A percentile compares a stretch with the other conserved stretches of the same genome.
Evolutionary conservation across 1,140 invertebrate species (phyloP).

Genomic region (Mya arenaria): DNA sequence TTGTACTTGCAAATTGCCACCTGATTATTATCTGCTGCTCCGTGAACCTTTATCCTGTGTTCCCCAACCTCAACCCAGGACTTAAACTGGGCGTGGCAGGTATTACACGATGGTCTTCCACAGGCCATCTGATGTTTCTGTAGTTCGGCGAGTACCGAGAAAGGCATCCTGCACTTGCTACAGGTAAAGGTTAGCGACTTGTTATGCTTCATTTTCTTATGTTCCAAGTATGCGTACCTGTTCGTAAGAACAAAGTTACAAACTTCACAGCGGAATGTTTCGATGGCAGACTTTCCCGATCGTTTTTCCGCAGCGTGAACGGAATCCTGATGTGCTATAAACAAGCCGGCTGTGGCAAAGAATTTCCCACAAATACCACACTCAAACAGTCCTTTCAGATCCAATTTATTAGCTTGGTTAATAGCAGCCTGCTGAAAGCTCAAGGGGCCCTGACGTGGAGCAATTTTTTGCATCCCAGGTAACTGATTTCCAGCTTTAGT

Average conservation of each 20-base stretch:
- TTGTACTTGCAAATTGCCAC: constrained; percentile 37
- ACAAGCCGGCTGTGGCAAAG: constrained; percentile 46
- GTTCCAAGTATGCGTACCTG: constrained; percentile 40
- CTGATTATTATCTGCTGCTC: not conserved
- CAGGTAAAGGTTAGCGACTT: not conserved
- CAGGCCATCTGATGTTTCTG: constrained; percentile 18
- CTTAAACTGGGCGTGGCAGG: constrained; percentile 26
- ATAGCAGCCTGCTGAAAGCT: no score
- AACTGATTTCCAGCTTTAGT: no score
- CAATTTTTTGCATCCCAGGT: no score
- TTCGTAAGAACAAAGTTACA: constrained; percentile 48
- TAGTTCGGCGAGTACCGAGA: not conserved
- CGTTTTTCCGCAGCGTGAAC: constrained; percentile 3
- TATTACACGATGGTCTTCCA: constrained; percentile 19
- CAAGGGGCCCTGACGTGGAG: no score
- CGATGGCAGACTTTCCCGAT: constrained; percentile 30
- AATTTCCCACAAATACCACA: constrained; percentile 47
- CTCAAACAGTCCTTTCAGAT: constrained; percentile 51
- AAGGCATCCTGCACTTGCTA: constrained; percentile 23
- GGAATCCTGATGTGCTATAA: constrained; percentile 39
- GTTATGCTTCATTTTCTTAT: constrained; percentile 51
- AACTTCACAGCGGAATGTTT: constrained; percentile 48
- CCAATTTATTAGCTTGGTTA: not conserved
- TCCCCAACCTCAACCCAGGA: constrained; percentile 30
- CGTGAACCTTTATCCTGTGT: constrained; percentile 26